phyloP scores from a whole-genome alignment of 2,113 vertebrate genomes.

The Vulpes vulpes region DNA sequence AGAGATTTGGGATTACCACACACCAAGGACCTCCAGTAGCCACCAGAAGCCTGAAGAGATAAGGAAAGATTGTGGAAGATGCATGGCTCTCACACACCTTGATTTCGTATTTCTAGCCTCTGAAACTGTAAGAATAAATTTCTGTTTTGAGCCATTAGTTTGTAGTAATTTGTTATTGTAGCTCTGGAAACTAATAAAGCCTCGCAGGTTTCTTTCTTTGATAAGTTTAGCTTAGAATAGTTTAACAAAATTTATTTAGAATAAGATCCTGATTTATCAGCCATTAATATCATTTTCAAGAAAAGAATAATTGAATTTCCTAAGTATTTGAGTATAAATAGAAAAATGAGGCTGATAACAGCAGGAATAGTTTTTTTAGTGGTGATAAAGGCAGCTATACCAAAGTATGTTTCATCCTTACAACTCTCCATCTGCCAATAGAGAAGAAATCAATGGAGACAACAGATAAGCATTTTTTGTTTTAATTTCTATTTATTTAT shows the following conservation, averaged over 20 bases:
- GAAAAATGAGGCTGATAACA: background rate
- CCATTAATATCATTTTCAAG: background rate
- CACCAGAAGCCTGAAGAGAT: background rate
- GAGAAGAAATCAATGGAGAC: background rate
- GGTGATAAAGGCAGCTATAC: background rate
- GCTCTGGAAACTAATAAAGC: background rate
- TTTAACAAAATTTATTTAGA: constrained; percentile 1
- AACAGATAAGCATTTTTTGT: background rate
- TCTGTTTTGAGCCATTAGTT: background rate
- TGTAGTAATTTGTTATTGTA: background rate
- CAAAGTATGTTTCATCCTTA: background rate
- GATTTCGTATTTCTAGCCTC: background rate
- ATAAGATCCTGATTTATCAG: background rate
- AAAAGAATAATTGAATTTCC: background rate
- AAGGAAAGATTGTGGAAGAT: background rate
- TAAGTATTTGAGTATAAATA: background rate
- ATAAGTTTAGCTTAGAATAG: constrained; percentile 11
- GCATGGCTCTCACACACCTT: background rate
- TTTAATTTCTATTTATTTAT: too few relatives aligned
- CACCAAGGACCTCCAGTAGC: background rate
- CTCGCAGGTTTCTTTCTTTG: background rate
- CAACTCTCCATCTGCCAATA: background rate
- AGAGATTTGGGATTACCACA: background rate
- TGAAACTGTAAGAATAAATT: background rate
- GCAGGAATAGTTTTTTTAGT: background rate